Conservation (phyloP, 2,888 invertebrate species). For the Ornithoptera priamus region DNA sequence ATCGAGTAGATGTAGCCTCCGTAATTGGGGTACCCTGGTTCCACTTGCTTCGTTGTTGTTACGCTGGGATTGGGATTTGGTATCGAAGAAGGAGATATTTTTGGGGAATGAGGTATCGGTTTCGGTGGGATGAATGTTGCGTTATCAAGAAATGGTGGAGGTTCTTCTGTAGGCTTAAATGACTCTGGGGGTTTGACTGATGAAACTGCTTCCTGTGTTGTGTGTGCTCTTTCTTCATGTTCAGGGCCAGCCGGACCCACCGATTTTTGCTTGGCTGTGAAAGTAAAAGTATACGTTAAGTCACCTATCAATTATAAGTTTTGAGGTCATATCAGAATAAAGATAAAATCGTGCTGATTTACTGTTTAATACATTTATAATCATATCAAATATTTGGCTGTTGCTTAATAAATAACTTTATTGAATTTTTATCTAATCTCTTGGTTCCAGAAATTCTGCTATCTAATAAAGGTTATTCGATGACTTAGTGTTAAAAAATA, state of each 20-base stretch:
- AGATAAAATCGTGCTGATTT: too few species aligned
- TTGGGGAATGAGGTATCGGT: slow-evolving; percentile 62
- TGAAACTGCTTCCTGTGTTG: slow-evolving; percentile 39
- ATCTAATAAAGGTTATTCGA: too few species aligned
- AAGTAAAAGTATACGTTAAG: slow-evolving; percentile 32
- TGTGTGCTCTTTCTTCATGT: slow-evolving; percentile 43
- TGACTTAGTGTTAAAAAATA: too few species aligned
- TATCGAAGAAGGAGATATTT: slow-evolving; percentile 74
- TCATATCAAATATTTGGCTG: too few species aligned
- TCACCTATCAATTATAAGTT: too few species aligned
- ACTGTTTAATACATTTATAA: too few species aligned
- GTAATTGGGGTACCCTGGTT: slow-evolving; percentile 60
- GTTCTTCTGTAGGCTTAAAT: slow-evolving; percentile 50
- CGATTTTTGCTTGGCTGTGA: slow-evolving; percentile 40
- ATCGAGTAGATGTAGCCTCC: slow-evolving; percentile 67
- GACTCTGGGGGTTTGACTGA: slow-evolving; percentile 51
- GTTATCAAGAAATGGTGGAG: slow-evolving; percentile 51
- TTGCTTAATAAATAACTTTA: too few species aligned
- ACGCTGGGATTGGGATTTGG: slow-evolving; percentile 73
- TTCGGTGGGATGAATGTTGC: slow-evolving; percentile 55
- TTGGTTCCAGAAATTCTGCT: too few species aligned
- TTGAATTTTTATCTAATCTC: too few species aligned
- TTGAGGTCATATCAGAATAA: too few species aligned
- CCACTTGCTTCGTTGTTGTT: slow-evolving; percentile 58
- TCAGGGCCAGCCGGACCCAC: slow-evolving; percentile 32